Evolutionary conservation across 2,888 invertebrate species (phyloP), one percentile per base, ranked within the genome.

Genomic region (Stegana nigrithorax): DNA sequence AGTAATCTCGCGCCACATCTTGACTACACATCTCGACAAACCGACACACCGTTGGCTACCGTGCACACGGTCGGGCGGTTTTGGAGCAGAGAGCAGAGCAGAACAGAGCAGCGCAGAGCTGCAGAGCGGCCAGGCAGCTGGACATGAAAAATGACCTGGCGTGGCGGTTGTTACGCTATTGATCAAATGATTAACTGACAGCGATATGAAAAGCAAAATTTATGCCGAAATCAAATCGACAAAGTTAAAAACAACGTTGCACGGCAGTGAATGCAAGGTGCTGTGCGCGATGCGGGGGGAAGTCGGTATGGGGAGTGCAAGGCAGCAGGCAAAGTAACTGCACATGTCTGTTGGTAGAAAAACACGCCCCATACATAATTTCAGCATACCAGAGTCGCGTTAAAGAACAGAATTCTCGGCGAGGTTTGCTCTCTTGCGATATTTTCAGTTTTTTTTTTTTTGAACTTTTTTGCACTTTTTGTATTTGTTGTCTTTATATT

Each of bases 161-260:
- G 32, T 36, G 53, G 32, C 21, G 32, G 53, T 36, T 32, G 32
- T 55, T 19, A n/a, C 26, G 29, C 21, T 36, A 32, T 55, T 55
- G 53, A 55, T 55, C 53, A 55, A 55, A 55, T 55, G 53, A 55
- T 55, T 55, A 55, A 55, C 21, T 36, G 53, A 55, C 53, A 55
- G 53, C 53, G 32, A 32, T 55, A 55, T 55, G 53, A 55, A 55
- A 53, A 53, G 51, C 51, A 53, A 53, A 55, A 55, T 55, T 55
- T 23, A 36, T 55, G 27, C 53, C 32, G n/a, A 29, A 53, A 53
- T 47, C 47, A 53, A 53, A 53, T 53, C 29, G n/a, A 53, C 17
- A 51, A 21, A 26, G 51, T 8, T 8, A 14, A 25, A 53, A 47
- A 23, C 21, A 10, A 6, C 3, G 19, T 47, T 3, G 47, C 12